Evolutionary conservation across 1,140 invertebrate genomes (phyloP), one percentile per base, ranked within the genome.

Genomic region (Drosophila orena): DNA sequence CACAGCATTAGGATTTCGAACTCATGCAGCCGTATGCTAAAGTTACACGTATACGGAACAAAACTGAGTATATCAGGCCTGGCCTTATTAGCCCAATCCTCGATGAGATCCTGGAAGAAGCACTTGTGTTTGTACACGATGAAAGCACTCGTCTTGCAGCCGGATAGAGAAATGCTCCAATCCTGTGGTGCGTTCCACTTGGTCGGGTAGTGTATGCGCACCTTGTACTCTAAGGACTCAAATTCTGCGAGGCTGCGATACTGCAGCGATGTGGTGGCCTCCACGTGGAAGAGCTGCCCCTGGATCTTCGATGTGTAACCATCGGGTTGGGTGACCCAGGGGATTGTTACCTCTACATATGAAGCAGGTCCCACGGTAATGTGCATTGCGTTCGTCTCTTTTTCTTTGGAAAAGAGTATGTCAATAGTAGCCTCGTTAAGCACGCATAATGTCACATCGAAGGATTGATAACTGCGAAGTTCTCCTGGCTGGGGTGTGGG

Each of bases 1-100:
- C 97, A 96, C 8, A 98, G 92, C 44, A 98, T 98, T 0, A 99
- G 95, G 3, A 99, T 93, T 93, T 99, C 98, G 93, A 99, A 99
- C 91, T 99, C 97, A 92, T 99, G 98, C 6, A 99, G 93, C 0
- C 97, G 94, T 42, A 99, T 93, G 74, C 95, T 97, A 76, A 99
- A 96, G 91, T 97, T 97, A 96, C 98, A 99, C 0, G 98, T 99
- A 92, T 99, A 99, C 12, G 99, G 99, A 24, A 99, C 96, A 94
- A 99, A 99, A 89, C 97, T 95, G 47, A 98, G 93, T 49, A 99
- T 95, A 93, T 99, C 99, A 1, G 98, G 97, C 5, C 95, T 94
- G 1, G 95, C 94, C 93, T 98, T 98, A 57, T 95, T 97, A 0
- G 97, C 95, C 99, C 99, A 99, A 91, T 99, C 98, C 88, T 98